phyloP scores from a whole-genome alignment of 2,797 vertebrate genomes.

The Aratinga solstitialis region DNA sequence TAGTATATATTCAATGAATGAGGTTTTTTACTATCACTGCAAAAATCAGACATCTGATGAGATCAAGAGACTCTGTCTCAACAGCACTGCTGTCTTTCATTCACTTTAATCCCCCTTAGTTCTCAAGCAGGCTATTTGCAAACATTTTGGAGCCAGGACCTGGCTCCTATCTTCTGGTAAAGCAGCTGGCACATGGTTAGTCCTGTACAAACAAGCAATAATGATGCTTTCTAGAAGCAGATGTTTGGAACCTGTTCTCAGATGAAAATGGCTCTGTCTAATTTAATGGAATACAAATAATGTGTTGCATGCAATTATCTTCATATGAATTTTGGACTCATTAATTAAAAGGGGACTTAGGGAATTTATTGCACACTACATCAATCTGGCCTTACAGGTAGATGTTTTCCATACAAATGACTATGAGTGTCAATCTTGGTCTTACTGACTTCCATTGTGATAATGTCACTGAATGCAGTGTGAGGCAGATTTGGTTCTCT shows the following conservation, averaged over 20 bases:
- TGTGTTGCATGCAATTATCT: slow-evolving; percentile 52
- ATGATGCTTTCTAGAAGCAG: slow-evolving; percentile 37
- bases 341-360: slow-evolving; percentile 79
- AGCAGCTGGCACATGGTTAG: slow-evolving; percentile 40
- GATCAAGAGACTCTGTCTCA: background rate
- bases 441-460: slow-evolving; percentile 5
- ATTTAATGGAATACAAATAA: slow-evolving; percentile 64
- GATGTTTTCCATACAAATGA: slow-evolving; percentile 53
- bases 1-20: background rate
- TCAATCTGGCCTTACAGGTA: slow-evolving; percentile 47
- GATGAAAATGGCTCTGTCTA: slow-evolving; percentile 9
- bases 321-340: slow-evolving; percentile 46
- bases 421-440: background rate
- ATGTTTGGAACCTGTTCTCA: slow-evolving; percentile 52
- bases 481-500: slow-evolving; percentile 14
- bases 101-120: background rate
- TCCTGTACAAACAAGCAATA: slow-evolving; percentile 50
- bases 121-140: background rate
- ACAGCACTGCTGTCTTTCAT: background rate
- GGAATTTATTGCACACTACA: slow-evolving; percentile 58
- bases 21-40: background rate
- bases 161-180: slow-evolving; percentile 17
- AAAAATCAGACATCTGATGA: background rate
- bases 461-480: slow-evolving; percentile 38
- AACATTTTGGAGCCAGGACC: background rate